phyloP scores from a whole-genome alignment of 2,113 vertebrate species.

The Lynx canadensis region DNA sequence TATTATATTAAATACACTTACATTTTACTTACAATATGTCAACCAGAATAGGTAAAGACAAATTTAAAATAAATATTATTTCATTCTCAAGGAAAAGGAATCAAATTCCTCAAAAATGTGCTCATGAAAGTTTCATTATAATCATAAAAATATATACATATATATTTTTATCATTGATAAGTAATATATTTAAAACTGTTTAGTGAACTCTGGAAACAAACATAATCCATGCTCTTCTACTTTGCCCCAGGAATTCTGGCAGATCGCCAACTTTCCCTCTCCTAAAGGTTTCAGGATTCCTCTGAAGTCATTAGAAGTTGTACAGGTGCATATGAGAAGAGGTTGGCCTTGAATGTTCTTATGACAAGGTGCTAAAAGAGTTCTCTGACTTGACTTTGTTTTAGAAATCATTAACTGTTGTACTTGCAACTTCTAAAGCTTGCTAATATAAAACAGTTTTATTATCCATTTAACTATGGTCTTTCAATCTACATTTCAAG shows the following conservation, averaged over 20 bases:
- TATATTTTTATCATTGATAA: not conserved
- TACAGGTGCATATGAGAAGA: not conserved
- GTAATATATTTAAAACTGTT: not conserved
- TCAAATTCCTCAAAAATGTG: not conserved
- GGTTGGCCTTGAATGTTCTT: not conserved
- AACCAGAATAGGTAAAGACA: not conserved
- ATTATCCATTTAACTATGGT: not conserved
- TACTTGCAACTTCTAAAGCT: not conserved
- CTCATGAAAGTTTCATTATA: not conserved
- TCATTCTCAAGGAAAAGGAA: not conserved
- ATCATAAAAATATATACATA: not conserved
- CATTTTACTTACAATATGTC: not conserved
- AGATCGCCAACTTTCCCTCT: not conserved
- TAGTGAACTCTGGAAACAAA: slow-evolving; percentile 30
- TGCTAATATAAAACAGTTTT: slow-evolving; percentile 9
- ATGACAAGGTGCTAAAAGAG: not conserved
- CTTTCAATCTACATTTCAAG: slow-evolving; percentile 20
- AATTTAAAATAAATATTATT: slow-evolving; percentile 25
- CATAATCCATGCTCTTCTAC: not conserved
- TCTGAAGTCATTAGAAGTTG: not conserved
- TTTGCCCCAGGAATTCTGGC: not conserved
- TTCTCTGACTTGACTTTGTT: not conserved
- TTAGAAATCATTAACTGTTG: slow-evolving; percentile 50
- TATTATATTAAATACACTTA: not conserved
- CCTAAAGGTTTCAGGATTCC: not conserved